Conservation (phyloP, 2,113 vertebrate species). For the Gallinago paraguaiae region DNA sequence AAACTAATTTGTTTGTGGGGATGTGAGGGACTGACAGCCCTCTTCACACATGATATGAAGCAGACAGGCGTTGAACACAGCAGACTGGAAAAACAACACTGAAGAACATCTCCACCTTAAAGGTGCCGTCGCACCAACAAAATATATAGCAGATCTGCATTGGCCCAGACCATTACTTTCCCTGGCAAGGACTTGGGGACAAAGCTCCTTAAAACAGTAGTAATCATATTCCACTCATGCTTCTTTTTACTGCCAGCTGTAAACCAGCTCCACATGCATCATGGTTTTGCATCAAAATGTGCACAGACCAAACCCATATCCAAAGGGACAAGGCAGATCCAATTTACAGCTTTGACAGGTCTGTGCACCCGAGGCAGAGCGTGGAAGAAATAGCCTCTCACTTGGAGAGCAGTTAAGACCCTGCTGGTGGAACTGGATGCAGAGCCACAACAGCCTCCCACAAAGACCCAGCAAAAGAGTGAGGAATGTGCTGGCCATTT, state of each 20-base stretch:
- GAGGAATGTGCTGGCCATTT: neutral
- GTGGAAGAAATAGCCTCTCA: slow-evolving; percentile 26
- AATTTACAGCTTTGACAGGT: slow-evolving; percentile 69
- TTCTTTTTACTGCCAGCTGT: slow-evolving; percentile 71
- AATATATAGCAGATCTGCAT: slow-evolving; percentile 66
- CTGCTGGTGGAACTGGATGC: neutral
- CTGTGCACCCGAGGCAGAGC: slow-evolving; percentile 35
- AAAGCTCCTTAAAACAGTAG: slow-evolving; percentile 72
- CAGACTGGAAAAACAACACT: slow-evolving; percentile 26
- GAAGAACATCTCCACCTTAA: slow-evolving; percentile 56
- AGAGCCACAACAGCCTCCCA: neutral
- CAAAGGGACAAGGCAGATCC: slow-evolving; percentile 58
- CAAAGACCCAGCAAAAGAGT: neutral
- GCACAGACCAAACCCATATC: slow-evolving; percentile 62
- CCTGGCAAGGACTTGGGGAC: slow-evolving; percentile 70
- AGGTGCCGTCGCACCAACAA: slow-evolving; percentile 45
- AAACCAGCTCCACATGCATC: slow-evolving; percentile 72
- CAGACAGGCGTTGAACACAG: slow-evolving; percentile 7
- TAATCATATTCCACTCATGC: slow-evolving; percentile 76
- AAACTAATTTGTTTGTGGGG: slow-evolving; percentile 3
- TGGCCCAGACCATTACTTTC: slow-evolving; percentile 62
- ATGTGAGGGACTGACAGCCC: neutral
- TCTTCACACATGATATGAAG: neutral
- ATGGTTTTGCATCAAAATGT: slow-evolving; percentile 75
- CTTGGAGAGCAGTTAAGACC: neutral